These are phyloP conservation scores for Jacana jacana DNA, from an alignment of 2,113 vertebrate genomes.

Conservation along the genomic window DNA sequence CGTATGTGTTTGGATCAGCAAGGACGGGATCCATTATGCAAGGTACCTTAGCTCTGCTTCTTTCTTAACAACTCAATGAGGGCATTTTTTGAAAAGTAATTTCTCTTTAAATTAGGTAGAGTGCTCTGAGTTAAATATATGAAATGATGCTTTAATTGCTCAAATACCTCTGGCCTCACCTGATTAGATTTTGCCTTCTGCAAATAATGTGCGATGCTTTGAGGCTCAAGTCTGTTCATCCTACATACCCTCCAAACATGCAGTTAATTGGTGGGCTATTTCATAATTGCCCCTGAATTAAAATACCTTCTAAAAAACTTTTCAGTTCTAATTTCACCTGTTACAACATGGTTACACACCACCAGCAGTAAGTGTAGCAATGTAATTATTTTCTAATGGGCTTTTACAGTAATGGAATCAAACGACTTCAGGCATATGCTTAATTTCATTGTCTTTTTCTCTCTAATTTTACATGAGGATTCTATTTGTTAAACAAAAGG, in stretches of 20 bases:
- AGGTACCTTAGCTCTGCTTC: not conserved
- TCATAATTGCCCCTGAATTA: not conserved
- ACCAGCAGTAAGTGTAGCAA: not conserved
- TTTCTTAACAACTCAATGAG: not conserved
- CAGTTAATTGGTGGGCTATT: not conserved
- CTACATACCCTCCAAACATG: not conserved
- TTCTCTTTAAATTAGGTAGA: not conserved
- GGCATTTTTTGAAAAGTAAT: not conserved
- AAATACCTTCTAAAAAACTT: not conserved
- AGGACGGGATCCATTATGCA: not conserved
- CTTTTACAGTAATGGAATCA: not conserved
- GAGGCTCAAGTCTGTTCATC: not conserved
- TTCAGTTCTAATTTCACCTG: not conserved
- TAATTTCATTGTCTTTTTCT: constrained; percentile 7
- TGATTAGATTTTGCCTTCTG: not conserved
- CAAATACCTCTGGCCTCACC: not conserved
- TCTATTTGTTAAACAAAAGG: constrained; percentile 14
- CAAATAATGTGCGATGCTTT: not conserved
- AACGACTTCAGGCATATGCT: not conserved
- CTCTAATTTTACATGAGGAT: not conserved
- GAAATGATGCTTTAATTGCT: not conserved
- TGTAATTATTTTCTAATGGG: constrained; percentile 4
- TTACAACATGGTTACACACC: not conserved
- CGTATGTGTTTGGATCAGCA: not conserved
- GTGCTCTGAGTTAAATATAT: not conserved